Evolutionary conservation across 1,140 invertebrate genomes (phyloP).

Genomic region (Galendromus occidentalis): DNA sequence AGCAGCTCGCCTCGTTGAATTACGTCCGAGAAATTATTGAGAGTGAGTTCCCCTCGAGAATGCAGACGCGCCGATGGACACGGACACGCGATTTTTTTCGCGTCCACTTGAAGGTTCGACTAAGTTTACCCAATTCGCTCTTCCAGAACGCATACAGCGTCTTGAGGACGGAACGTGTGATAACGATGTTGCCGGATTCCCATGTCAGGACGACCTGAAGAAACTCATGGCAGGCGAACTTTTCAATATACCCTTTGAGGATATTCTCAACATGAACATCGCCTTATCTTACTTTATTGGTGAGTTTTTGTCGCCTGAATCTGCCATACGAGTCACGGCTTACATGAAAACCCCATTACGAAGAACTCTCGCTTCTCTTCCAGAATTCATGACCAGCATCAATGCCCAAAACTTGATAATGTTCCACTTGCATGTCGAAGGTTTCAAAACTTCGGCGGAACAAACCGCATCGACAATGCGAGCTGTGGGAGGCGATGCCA

Average conservation of each 20-base stretch:
- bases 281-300: slow-evolving; percentile 55
- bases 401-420: slow-evolving; percentile 53
- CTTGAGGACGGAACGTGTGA: slow-evolving; percentile 25
- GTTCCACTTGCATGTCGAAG: slow-evolving; percentile 63
- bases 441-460: slow-evolving; percentile 52
- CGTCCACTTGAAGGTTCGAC: too few relatives aligned
- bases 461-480: slow-evolving; percentile 45
- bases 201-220: slow-evolving; percentile 10
- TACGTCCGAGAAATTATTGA: slow-evolving; percentile 58
- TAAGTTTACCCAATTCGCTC: not conserved
- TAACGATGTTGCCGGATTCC: slow-evolving; percentile 29
- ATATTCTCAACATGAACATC: slow-evolving; percentile 56
- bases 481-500: slow-evolving; percentile 24
- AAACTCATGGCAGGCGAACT: slow-evolving; percentile 30
- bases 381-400: slow-evolving; percentile 49
- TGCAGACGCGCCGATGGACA: not conserved
- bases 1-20: slow-evolving; percentile 64
- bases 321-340: not conserved
- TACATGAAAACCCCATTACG: not conserved
- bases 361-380: slow-evolving; percentile 16
- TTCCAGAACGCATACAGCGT: slow-evolving; percentile 18
- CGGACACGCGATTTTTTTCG: too few relatives aligned
- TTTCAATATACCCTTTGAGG: slow-evolving; percentile 47
- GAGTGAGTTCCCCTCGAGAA: slow-evolving; percentile 33
- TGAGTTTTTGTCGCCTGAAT: too few relatives aligned